phyloP scores from a whole-genome alignment of 2,113 vertebrate species.

The Solea senegalensis region DNA sequence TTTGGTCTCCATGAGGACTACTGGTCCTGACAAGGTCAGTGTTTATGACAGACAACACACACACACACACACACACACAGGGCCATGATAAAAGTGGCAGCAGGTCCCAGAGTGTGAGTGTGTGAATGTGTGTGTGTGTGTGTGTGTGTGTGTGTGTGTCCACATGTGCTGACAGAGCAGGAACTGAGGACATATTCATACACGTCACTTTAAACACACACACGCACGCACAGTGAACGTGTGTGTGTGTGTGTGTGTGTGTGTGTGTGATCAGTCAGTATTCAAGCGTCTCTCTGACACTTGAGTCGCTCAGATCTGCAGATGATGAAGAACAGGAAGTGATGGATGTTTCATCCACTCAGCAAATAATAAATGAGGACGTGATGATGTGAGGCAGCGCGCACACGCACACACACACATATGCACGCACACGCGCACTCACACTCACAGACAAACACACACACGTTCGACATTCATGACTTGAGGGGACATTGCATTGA shows the following conservation, averaged over 20 bases:
- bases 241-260: constrained; percentile 5
- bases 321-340: constrained; percentile 5
- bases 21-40: too few relatives aligned
- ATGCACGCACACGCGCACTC: too few relatives aligned
- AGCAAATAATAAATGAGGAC: constrained; percentile 11
- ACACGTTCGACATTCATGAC: too few relatives aligned
- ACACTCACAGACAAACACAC: too few relatives aligned
- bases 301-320: not conserved
- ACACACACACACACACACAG: constrained; percentile 7
- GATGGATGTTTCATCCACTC: constrained; percentile 32
- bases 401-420: not conserved
- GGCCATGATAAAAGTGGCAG: constrained; percentile 41
- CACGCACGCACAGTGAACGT: not conserved
- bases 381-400: not conserved
- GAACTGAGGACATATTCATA: constrained; percentile 26
- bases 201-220: constrained; percentile 13
- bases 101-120: constrained; percentile 15
- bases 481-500: too few relatives aligned
- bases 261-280: not conserved
- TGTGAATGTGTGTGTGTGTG: too few relatives aligned
- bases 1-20: too few relatives aligned
- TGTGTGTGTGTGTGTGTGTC: not conserved
- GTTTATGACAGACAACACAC: too few relatives aligned
- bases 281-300: constrained; percentile 1
- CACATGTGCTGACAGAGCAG: constrained; percentile 59